Evolutionary conservation across 2,888 invertebrate genomes (phyloP).

Genomic region (Cacoxenus indagator): DNA sequence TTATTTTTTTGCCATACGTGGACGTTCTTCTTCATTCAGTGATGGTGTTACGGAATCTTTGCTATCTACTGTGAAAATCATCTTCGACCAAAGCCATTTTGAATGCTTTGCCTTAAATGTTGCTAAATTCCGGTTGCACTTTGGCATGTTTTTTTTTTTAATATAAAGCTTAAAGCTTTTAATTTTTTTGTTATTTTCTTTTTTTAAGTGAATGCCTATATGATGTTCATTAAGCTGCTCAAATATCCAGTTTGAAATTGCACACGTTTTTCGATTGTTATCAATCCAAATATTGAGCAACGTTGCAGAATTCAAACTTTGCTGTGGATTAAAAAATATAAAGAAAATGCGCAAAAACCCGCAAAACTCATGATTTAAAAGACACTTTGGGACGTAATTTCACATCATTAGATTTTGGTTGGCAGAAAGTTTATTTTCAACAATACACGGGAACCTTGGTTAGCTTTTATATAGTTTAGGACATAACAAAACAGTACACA

Average conservation of each 20-base stretch:
- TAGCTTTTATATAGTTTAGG: too few species aligned
- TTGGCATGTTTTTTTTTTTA: not conserved
- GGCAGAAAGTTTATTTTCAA: not conserved
- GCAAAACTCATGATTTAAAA: not conserved
- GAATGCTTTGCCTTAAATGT: too few species aligned
- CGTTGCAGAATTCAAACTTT: not conserved
- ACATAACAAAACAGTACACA: too few species aligned
- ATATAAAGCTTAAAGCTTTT: too few species aligned
- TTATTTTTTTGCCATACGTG: not conserved
- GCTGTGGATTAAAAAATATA: too few species aligned
- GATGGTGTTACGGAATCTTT: not conserved
- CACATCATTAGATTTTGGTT: not conserved
- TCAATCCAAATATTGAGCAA: not conserved
- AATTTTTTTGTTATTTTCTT: not conserved
- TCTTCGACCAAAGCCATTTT: too few species aligned
- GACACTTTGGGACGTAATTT: not conserved
- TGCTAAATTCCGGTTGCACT: constrained; percentile 13
- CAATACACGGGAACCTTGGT: not conserved
- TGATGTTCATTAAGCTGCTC: not conserved
- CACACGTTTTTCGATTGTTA: too few species aligned
- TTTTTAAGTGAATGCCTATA: not conserved
- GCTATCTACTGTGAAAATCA: not conserved
- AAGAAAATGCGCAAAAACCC: too few species aligned
- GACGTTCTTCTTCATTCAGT: not conserved
- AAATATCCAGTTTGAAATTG: too few species aligned